Base-by-base conservation (phyloP, 2,113 vertebrate genomes). In the Chrysochloris asiatica region DNA sequence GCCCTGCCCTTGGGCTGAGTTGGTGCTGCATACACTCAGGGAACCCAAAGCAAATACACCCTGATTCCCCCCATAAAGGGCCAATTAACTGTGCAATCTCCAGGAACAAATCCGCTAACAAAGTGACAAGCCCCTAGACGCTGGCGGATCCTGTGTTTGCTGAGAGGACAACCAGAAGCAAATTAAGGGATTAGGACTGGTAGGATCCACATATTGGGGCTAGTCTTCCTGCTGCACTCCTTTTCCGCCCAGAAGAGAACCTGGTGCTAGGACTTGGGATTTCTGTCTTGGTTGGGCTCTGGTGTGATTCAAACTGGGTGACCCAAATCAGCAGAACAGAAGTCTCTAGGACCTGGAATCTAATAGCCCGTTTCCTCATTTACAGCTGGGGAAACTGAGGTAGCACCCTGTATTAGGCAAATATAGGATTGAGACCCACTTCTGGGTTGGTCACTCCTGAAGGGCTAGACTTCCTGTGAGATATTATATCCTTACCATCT, bases 1-100 rank as follows among this genome's bases (percentile, higher is more conserved):
- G 88, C 77, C 36, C 59, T 43, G 84, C 92, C 86, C 67, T 50
- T 9, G 71, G 88, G 93, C 91, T 93, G 89, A 56, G 78, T 77
- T 11, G n/a, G n/a, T n/a, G 45, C 50, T 24, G 63, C 89, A 94
- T 95, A 43, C 65, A 84, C 88, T 94, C 77, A 75, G 97, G 95
- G 97, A 97, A 96, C 95, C 96, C 95, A 97, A 90, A 56, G 89
- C 97, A 98, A 98, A 98, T 96, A 98, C 30, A 10, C 38, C 52
- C 97, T 98, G 98, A 98, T 98, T n/a, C 97, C 95, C 95, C n/a
- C 92, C 96, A 97, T 97, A 97, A 98, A 98, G 97, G 97, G 91
- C 94, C 97, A 97, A 98, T 98, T 98, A 98, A 97, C 96, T 63
- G 93, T 30, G 11, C 59, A 11, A 9, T 96, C 96, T 87, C 95